Evolutionary conservation across 1,140 invertebrate genomes (phyloP), one percentile per base, ranked within the genome.

Genomic region (Cydia splendana): DNA sequence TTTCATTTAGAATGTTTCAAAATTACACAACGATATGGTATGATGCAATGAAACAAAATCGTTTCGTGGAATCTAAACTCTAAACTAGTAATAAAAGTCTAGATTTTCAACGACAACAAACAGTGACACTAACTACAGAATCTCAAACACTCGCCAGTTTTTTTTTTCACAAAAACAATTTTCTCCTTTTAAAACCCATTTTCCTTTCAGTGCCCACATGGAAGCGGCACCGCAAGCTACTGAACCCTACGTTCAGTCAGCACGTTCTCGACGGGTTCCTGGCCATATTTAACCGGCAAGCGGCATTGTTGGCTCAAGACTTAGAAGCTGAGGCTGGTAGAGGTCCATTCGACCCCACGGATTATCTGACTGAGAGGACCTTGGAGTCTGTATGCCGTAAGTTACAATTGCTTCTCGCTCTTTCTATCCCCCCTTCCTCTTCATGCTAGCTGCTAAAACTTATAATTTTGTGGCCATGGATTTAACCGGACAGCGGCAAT

Each of bases 241-340:
- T 99, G n/a, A 98, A 97, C 1, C 97, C 98, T 12, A 95, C 97
- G 0, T 98, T 98, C 86, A 97, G 98, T 89, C 98, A 98, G 87
- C 95, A 96, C 79, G 97, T 98, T 76, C 92, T 98, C 20, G 95
- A 98, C 80, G 95, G 97, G 81, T 98, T 98, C 84, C 85, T 98
- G 15, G 94, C 95, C 38, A 94, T 98, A 1, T 97, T 98, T 88
- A 95, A 96, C 81, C 95, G 96, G 78, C 96, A 98, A 82, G 94
- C 95, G 42, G 88, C 93, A 9, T 93, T 95, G 24, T 90, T 98
- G 75, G 91, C 95, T 0, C 84, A 95, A 4, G 95, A 95, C 81
- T 85, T 99, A 45, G 82, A 92, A 74, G 79, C 86, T 34, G 93
- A 96, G 77, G 89, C 94, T 24, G 94, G 93, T 75, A 93, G 91